These are phyloP conservation scores for Pteropus rufus DNA, from an alignment of 2,797 vertebrate genomes.

Conservation along the genomic window DNA sequence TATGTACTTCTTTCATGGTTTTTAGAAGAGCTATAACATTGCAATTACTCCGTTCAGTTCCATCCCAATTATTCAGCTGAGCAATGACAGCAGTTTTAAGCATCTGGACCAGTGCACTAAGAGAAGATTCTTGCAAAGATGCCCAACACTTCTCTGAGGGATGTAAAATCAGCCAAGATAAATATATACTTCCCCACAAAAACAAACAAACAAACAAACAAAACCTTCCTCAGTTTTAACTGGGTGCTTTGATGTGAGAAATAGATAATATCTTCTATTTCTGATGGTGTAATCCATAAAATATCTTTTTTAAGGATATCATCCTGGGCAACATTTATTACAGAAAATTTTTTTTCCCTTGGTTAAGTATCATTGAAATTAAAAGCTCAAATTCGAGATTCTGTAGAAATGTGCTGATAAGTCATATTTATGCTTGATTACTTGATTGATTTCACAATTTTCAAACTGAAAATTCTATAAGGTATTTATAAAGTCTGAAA, in stretches of 20 bases:
- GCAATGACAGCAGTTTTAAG: conserved; percentile 58
- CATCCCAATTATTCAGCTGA: accelerated
- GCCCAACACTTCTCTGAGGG: conserved; percentile 72
- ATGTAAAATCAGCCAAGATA: neutral
- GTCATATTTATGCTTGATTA: neutral
- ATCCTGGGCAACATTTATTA: neutral
- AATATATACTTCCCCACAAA: neutral
- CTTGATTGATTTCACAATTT: conserved; percentile 7
- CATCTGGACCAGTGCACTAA: conserved; percentile 73
- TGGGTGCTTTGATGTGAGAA: neutral
- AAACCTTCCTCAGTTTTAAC: neutral
- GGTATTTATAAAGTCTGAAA: neutral
- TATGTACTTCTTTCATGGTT: conserved; percentile 67
- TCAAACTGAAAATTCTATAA: neutral
- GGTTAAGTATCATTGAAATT: conserved; percentile 4
- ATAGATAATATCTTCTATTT: neutral
- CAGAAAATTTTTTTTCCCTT: neutral
- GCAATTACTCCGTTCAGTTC: accelerated
- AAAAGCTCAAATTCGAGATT: conserved; percentile 22
- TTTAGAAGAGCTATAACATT: conserved; percentile 43
- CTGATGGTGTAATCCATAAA: neutral
- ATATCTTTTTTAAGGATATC: neutral
- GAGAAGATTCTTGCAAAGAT: conserved; percentile 58
- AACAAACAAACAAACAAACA: neutral
- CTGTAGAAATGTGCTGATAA: neutral